Evolutionary conservation across 2,888 invertebrate species (phyloP).

Genomic region (Barypeithes pellucidus): DNA sequence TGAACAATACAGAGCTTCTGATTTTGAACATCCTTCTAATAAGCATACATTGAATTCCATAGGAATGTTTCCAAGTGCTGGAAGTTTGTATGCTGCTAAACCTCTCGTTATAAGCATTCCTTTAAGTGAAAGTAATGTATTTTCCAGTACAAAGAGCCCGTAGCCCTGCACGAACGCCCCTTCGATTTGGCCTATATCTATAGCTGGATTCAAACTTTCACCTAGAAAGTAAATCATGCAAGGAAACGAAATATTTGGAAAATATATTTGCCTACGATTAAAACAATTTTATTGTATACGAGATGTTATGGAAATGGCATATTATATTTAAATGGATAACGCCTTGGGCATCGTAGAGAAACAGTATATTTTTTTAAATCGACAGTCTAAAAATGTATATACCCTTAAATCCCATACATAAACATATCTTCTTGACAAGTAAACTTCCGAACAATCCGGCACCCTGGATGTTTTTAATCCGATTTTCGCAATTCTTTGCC

Average conservation of each 20-base stretch:
- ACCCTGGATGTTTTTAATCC: too few relatives aligned
- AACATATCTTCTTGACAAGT: too few relatives aligned
- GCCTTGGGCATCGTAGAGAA: too few relatives aligned
- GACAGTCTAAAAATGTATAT: too few relatives aligned
- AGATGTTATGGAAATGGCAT: too few relatives aligned
- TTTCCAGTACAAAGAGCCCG: slow-evolving; percentile 93
- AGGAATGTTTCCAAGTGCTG: slow-evolving; percentile 94
- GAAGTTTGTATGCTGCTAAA: slow-evolving; percentile 95
- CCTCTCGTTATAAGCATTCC: slow-evolving; percentile 89
- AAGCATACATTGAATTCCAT: slow-evolving; percentile 93
- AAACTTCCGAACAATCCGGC: too few relatives aligned
- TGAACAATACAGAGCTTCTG: slow-evolving; percentile 93
- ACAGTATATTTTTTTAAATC: too few relatives aligned
- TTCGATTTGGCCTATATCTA: slow-evolving; percentile 98
- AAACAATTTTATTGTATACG: too few relatives aligned
- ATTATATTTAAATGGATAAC: too few relatives aligned
- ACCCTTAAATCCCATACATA: too few relatives aligned
- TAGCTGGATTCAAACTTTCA: slow-evolving; percentile 95
- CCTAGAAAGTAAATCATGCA: slow-evolving; percentile 66
- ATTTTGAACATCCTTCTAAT: slow-evolving; percentile 91
- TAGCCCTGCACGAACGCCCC: slow-evolving; percentile 96
- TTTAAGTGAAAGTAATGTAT: slow-evolving; percentile 88
- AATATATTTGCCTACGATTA: too few relatives aligned
- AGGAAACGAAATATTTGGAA: not conserved
- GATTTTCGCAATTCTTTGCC: too few relatives aligned